Evolutionary conservation across 1,140 invertebrate genomes (phyloP).

Genomic region (Rhagoletis pomonella): DNA sequence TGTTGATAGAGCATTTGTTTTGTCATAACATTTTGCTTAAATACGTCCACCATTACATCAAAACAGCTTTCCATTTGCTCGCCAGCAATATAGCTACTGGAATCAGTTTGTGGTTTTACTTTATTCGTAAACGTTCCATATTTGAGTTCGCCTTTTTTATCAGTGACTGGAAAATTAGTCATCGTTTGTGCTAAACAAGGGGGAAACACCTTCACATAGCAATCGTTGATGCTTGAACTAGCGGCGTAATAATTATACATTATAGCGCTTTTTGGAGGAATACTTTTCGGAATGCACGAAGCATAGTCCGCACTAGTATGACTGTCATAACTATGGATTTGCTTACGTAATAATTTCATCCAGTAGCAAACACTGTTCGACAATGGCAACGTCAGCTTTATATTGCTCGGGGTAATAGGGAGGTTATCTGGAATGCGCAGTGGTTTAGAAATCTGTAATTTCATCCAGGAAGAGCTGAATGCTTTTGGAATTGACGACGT

Average conservation of each 20-base stretch:
- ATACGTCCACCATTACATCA: constrained; percentile 53
- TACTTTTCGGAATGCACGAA: constrained; percentile 63
- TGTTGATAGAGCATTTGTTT: constrained; percentile 38
- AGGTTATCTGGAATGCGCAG: background rate
- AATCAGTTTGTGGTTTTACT: background rate
- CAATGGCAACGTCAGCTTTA: constrained; percentile 59
- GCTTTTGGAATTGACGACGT: background rate
- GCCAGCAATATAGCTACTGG: background rate
- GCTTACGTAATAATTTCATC: constrained; percentile 65
- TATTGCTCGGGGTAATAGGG: background rate
- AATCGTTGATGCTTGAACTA: background rate
- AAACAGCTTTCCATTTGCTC: background rate
- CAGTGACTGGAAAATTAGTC: constrained; percentile 21
- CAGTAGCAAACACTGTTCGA: constrained; percentile 71
- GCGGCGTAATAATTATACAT: background rate
- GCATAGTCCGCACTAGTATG: constrained; percentile 17
- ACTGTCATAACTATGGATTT: constrained; percentile 60
- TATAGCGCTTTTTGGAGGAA: constrained; percentile 61
- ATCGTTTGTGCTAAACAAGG: background rate
- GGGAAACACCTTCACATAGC: background rate
- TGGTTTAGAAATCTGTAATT: constrained; percentile 28
- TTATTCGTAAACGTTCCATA: background rate
- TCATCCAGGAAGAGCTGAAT: background rate
- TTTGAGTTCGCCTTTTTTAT: constrained; percentile 16
- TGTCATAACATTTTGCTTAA: constrained; percentile 56